Conservation (phyloP, 2,797 vertebrate genomes). For the Hipposideros larvatus region DNA sequence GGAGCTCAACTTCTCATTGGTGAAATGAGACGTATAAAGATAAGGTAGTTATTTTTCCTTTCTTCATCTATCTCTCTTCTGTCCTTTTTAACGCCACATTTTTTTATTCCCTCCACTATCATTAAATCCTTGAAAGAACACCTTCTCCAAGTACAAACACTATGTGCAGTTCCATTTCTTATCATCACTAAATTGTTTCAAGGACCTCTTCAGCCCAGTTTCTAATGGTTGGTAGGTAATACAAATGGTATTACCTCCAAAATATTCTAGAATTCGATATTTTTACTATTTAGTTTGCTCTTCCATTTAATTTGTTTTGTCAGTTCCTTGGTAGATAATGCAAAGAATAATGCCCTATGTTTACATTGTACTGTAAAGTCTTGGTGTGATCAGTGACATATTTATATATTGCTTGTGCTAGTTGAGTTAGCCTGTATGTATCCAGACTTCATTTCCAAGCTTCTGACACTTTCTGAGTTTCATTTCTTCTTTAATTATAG, state of each 20-base stretch:
- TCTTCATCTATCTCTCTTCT: background rate
- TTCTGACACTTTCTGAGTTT: conserved; percentile 45
- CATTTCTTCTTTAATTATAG: conserved; percentile 49
- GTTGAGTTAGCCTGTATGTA: background rate
- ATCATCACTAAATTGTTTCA: background rate
- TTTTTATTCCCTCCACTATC: background rate
- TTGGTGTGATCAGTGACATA: background rate
- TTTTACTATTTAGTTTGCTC: conserved; percentile 2
- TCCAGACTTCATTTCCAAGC: conserved; percentile 13
- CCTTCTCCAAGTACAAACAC: background rate
- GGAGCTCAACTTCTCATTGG: background rate
- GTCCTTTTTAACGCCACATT: background rate
- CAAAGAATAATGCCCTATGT: conserved; percentile 6
- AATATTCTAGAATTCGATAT: background rate
- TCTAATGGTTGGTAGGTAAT: background rate
- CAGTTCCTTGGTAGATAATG: background rate
- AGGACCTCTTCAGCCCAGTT: background rate
- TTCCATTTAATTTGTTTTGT: background rate
- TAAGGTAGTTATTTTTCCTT: background rate
- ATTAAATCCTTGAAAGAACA: background rate
- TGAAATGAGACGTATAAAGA: background rate
- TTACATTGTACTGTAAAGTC: background rate
- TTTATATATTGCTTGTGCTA: conserved; percentile 19
- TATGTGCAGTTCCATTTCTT: background rate
- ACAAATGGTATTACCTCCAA: background rate